Conservation (phyloP, 1,140 invertebrate genomes). For the Cardiocondyla obscurior region DNA sequence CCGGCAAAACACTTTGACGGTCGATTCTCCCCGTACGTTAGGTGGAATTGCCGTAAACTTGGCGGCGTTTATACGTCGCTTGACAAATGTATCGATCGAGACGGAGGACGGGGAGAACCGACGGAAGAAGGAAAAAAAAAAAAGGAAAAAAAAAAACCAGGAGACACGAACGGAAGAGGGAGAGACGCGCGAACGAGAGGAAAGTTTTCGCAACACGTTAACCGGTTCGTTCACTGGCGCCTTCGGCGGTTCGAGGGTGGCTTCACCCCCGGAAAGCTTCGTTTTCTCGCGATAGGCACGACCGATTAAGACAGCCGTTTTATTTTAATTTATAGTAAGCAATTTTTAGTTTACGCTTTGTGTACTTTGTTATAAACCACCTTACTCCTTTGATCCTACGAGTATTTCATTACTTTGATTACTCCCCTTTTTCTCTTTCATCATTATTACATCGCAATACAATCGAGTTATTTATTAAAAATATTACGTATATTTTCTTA, state of each 20-base stretch:
- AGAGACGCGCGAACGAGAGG: neutral
- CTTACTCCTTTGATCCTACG: neutral
- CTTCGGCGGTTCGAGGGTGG: constrained; percentile 11
- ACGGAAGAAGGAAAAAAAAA: constrained; percentile 27
- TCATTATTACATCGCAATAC: neutral
- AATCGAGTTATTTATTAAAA: neutral
- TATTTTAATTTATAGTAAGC: neutral
- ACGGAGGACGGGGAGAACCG: neutral
- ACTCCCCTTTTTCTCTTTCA: neutral
- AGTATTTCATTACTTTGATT: neutral
- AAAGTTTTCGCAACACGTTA: constrained; percentile 51
- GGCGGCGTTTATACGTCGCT: constrained; percentile 34
- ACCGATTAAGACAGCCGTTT: constrained; percentile 35
- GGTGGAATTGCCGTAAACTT: constrained; percentile 62
- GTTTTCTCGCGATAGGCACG: constrained; percentile 50
- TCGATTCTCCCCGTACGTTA: constrained; percentile 53
- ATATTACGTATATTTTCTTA: neutral
- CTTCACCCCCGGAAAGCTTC: constrained; percentile 1
- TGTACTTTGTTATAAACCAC: neutral
- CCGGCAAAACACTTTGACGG: neutral
- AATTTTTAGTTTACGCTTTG: constrained; percentile 8
- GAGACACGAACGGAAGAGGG: neutral
- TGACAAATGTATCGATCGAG: constrained; percentile 68
- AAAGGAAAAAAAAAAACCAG: constrained; percentile 16
- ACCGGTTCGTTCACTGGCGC: constrained; percentile 23